Percentiles rank a stretch among this genome's conserved stretches.
These are phyloP conservation scores for Psammodynastes pulverulentus DNA, from an alignment of 2,113 vertebrate species.

Conservation along the genomic window DNA sequence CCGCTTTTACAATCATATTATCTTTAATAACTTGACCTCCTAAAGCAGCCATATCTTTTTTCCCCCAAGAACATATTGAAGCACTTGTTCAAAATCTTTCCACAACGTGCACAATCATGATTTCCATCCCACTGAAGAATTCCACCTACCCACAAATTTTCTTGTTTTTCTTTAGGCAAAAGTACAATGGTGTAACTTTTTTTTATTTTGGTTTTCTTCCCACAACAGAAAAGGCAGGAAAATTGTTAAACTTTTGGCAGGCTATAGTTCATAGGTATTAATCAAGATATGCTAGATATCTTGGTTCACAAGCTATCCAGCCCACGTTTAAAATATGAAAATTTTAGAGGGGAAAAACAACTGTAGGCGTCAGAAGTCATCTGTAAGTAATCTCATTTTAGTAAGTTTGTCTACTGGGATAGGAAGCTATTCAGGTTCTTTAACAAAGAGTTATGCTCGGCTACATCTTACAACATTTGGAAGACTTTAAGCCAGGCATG, in stretches of 20 bases:
- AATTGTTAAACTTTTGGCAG: not conserved
- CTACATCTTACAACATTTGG: conserved; percentile 9
- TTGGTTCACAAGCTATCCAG: not conserved
- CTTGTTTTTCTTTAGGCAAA: not conserved
- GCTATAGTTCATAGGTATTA: not conserved
- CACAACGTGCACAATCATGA: not conserved
- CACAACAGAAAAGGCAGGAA: not conserved
- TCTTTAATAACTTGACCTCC: not conserved
- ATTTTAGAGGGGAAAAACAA: not conserved
- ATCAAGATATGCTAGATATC: not conserved
- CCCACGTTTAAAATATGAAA: not conserved
- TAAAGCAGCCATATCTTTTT: not conserved
- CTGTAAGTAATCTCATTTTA: conserved; percentile 4
- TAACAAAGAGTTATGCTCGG: conserved; percentile 12
- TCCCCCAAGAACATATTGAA: not conserved
- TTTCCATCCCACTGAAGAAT: not conserved
- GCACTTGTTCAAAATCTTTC: not conserved
- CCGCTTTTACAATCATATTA: not conserved
- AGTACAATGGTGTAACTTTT: not conserved
- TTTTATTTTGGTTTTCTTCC: not conserved
- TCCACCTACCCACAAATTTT: not conserved
- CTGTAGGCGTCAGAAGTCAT: not conserved
- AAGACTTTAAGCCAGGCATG: not conserved
- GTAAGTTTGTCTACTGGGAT: not conserved
- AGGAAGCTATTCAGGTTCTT: conserved; percentile 1